Evolutionary conservation across 2,888 invertebrate species (phyloP), one percentile per base, ranked within the genome.

Genomic region (Meganola albula): DNA sequence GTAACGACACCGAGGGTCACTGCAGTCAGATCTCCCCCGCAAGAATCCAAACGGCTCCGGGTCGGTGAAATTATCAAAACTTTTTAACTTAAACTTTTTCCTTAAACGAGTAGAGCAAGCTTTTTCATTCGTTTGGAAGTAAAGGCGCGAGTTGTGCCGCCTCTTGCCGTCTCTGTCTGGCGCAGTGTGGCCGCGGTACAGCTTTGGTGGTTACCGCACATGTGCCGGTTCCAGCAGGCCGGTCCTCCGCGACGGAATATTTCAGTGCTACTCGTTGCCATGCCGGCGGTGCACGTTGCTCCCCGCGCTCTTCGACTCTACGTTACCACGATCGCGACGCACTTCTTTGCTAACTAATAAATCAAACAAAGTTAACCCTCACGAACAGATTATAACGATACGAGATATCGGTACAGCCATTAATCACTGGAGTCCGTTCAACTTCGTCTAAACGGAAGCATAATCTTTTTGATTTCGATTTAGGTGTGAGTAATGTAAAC

Each of bases 31-130:
- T 71, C 71, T 73, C 76, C 77, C 79, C 74, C 63, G 63, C 66
- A 67, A 64, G 59, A 69, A 64, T 66, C 62, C 63, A 61, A 73
- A 63, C 67, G 64, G 67, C 63, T 65, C 48, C 58, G 63, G 62
- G 69, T 75, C 74, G 73, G 63, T 72, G 53, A 72, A 82, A 84
- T 84, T 78, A 82, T 83, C 74, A 72, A 80, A 84, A 84, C 67
- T 84, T 85, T 82, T 79, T 73, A 82, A 84, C 75, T 82, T 77
- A 70, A 67, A 83, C 83, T 77, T 83, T 83, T 79, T 75, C 65
- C 69, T 66, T 64, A 66, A 74, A 68, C 67, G 74, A 69, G 64
- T 64, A 58, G 58, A 63, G 67, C 62, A 60, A 63, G 68, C 59
- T 67, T 73, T 72, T 74, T 73, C 64, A 65, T 73, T 66, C 65